Evolutionary conservation across 2,888 invertebrate genomes (phyloP).

Genomic region (Drosophila villosipedis): DNA sequence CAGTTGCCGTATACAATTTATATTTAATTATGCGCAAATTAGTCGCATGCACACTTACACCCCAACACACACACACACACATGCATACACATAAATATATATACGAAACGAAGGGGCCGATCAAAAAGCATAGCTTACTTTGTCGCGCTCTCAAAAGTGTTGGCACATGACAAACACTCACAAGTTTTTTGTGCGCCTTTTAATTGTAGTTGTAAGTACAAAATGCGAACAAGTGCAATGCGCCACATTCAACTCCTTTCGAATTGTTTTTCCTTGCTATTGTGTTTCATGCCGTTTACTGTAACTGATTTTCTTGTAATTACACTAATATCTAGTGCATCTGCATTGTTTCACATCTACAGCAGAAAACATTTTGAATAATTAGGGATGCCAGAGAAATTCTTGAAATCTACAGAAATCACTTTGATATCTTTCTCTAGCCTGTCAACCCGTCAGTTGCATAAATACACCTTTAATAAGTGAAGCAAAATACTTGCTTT

Average conservation of each 20-base stretch:
- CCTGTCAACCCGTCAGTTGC: background rate
- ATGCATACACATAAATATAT: background rate
- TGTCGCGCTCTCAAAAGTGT: constrained; percentile 63
- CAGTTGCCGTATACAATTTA: constrained; percentile 77
- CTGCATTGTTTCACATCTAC: constrained; percentile 25
- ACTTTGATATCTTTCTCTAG: background rate
- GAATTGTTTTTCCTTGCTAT: constrained; percentile 3
- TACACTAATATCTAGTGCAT: constrained; percentile 63
- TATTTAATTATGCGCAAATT: constrained; percentile 83
- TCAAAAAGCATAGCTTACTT: constrained; percentile 67
- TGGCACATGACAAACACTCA: constrained; percentile 80
- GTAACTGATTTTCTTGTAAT: constrained; percentile 59
- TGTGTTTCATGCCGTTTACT: constrained; percentile 10
- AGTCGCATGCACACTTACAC: constrained; percentile 56
- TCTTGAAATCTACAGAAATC: background rate
- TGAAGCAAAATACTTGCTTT: background rate
- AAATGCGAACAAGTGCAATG: constrained; percentile 45
- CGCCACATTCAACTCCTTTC: constrained; percentile 27
- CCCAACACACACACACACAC: constrained; percentile 5
- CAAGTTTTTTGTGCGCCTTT: constrained; percentile 62
- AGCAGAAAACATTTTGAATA: background rate
- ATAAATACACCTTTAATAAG: background rate
- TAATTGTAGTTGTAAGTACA: constrained; percentile 25
- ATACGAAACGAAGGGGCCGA: constrained; percentile 12
- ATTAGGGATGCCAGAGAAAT: background rate